Conservation (phyloP, 92 coral and sea anemone species). For the Bergia puertoricense region DNA sequence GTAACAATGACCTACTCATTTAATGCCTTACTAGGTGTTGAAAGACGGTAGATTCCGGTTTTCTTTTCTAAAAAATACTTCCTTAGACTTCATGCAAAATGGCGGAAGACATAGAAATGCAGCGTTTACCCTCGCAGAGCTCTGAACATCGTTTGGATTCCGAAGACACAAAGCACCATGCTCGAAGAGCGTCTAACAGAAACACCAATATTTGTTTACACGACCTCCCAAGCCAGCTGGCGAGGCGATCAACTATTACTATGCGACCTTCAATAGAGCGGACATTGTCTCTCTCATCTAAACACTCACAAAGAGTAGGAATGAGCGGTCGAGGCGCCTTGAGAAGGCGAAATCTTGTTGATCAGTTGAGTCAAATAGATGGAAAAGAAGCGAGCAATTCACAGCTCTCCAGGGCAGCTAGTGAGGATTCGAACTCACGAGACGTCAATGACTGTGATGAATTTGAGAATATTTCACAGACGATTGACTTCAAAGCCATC, state of each 20-base stretch:
- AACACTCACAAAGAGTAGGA: background rate
- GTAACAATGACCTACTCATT: background rate
- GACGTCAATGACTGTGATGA: slow-evolving; percentile 40
- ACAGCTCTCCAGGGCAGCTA: slow-evolving; percentile 17
- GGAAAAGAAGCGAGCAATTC: background rate
- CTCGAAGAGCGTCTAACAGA: background rate
- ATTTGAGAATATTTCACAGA: slow-evolving; percentile 46
- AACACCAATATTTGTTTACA: slow-evolving; percentile 28
- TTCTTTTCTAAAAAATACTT: background rate
- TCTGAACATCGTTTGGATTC: background rate
- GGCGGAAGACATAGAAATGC: slow-evolving; percentile 41
- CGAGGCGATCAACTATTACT: slow-evolving; percentile 55
- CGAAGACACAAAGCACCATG: background rate
- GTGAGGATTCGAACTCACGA: slow-evolving; percentile 28
- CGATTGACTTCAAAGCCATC: slow-evolving; percentile 78
- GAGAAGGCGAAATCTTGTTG: slow-evolving; percentile 22
- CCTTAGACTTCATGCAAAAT: slow-evolving; percentile 14
- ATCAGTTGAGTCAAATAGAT: slow-evolving; percentile 2
- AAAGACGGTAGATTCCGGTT: background rate
- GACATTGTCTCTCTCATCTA: background rate
- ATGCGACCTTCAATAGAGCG: slow-evolving; percentile 31
- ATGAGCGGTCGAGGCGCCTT: slow-evolving; percentile 30
- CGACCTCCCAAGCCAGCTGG: slow-evolving; percentile 76
- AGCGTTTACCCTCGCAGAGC: background rate
- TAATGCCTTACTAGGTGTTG: background rate